Base-by-base conservation (phyloP, 2,888 invertebrate genomes). In the Ophion obscuratus region DNA sequence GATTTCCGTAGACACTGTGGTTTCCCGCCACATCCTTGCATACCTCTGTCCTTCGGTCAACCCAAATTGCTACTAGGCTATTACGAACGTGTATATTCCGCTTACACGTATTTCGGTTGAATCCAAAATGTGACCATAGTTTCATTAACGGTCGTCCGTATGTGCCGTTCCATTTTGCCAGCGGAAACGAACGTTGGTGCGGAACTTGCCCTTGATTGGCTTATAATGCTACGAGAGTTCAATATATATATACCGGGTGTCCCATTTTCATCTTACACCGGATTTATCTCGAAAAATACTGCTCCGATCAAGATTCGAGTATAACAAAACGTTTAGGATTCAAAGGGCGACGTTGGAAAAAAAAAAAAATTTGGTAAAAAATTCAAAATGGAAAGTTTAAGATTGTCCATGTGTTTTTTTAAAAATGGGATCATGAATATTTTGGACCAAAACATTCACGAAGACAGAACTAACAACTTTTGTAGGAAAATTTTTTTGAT, bases 131-230 rank as follows among this genome's bases (percentile, higher is more conserved):
- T 59, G 71, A 68, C 62, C 73, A 74, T 83, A 83, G 85, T 83
- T 86, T 83, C 83, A 86, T 86, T 83, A 86, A 73, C 77, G 81
- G 73, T 83, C 73, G 31, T 73, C 64, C 78, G 70, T 79, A 62
- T 27, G 61, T 24, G 44, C 53, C 14, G 24, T 57, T 47, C n/a
- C 40, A 86, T 81, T 61, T 82, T 36, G 47, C 31, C n/a, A 81
- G 24, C 85, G 85, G 85, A 85, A 85, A 83, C 76, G 27, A 76
- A 71, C 73, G 76, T 20, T 67, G 71, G 53, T 76, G 71, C 75
- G 80, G 83, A 83, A 79, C 53, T 78, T 31, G 36, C 53, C 53
- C 59, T 68, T 79, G 83, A 81, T 81, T 81, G 73, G 67, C 66
- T 73, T 27, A 36, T 80, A 44, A 47, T 57, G 24, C 24, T 40